A percentile compares a stretch with the other conserved stretches of the same genome.
phyloP scores from a whole-genome alignment of 2,113 vertebrate genomes.

The Calonectris borealis region DNA sequence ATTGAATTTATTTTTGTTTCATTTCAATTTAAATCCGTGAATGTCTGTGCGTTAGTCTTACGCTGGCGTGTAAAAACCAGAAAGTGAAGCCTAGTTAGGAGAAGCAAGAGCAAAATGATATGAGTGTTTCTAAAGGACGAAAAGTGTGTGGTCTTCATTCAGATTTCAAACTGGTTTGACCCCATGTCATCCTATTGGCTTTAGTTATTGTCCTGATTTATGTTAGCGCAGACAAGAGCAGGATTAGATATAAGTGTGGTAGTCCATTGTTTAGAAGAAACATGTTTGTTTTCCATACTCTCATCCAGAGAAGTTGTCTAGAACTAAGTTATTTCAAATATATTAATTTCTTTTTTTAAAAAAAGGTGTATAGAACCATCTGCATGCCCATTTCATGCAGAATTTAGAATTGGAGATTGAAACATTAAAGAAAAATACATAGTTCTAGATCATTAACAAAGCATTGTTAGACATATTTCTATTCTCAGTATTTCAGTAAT shows the following conservation, averaged over 20 bases:
- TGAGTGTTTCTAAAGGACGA: slow-evolving; percentile 10
- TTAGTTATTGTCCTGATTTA: slow-evolving; percentile 66
- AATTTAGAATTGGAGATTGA: not conserved
- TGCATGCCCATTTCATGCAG: not conserved
- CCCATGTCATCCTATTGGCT: slow-evolving; percentile 50
- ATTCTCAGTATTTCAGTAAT: not conserved
- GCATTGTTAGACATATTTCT: not conserved
- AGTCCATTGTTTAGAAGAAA: slow-evolving; percentile 8
- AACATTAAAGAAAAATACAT: not conserved
- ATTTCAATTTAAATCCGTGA: not conserved
- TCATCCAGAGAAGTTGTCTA: not conserved
- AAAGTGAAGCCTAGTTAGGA: not conserved
- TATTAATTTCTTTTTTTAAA: not conserved
- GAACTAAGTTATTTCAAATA: not conserved
- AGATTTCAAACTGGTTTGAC: slow-evolving; percentile 59
- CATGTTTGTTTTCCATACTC: not conserved
- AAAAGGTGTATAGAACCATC: not conserved
- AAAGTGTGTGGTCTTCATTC: slow-evolving; percentile 61
- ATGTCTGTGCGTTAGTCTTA: not conserved
- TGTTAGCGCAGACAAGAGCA: slow-evolving; percentile 6
- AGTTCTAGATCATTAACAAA: not conserved
- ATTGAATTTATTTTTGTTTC: not conserved
- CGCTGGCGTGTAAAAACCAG: not conserved
- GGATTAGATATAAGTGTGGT: slow-evolving; percentile 52
- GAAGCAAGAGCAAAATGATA: slow-evolving; percentile 19